Percentiles rank a stretch among this genome's conserved stretches.
Conservation (phyloP, 2,888 invertebrate genomes). For the Tetragnatha montana region DNA sequence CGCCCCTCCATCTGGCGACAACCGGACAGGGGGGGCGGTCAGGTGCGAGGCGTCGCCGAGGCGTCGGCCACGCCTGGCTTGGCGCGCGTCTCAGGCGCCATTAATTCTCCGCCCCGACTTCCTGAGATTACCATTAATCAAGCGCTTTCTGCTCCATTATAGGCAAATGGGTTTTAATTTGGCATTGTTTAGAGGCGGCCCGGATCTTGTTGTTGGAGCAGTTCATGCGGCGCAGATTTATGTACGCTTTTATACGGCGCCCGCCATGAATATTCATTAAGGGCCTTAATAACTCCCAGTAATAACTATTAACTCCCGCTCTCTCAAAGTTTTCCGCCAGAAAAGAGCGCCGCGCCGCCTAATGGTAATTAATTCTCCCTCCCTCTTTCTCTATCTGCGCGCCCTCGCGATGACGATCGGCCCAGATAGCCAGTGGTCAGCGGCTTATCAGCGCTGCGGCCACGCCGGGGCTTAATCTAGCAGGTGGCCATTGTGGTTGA, state of each 20-base stretch:
- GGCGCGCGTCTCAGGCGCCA: conserved; percentile 67
- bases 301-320: conserved; percentile 70
- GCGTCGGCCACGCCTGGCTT: conserved; percentile 60
- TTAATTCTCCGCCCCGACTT: conserved; percentile 56
- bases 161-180: conserved; percentile 72
- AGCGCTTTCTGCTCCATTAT: conserved; percentile 70
- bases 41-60: conserved; percentile 63
- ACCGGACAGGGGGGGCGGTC: conserved; percentile 36
- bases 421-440: conserved; percentile 28
- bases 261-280: conserved; percentile 72
- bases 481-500: conserved; percentile 51
- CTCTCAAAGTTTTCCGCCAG: conserved; percentile 68
- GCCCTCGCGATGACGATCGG: background rate
- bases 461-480: conserved; percentile 59
- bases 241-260: conserved; percentile 70
- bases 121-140: conserved; percentile 71
- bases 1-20: conserved; percentile 64
- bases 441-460: conserved; percentile 32
- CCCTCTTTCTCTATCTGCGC: conserved; percentile 1
- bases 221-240: conserved; percentile 71
- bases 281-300: conserved; percentile 71
- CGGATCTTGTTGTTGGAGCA: conserved; percentile 70
- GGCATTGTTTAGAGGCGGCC: conserved; percentile 69
- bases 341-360: conserved; percentile 54
- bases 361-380: conserved; percentile 49